Evolutionary conservation across 92 coral and sea anemone genomes (phyloP).

Genomic region (Porites rus): DNA sequence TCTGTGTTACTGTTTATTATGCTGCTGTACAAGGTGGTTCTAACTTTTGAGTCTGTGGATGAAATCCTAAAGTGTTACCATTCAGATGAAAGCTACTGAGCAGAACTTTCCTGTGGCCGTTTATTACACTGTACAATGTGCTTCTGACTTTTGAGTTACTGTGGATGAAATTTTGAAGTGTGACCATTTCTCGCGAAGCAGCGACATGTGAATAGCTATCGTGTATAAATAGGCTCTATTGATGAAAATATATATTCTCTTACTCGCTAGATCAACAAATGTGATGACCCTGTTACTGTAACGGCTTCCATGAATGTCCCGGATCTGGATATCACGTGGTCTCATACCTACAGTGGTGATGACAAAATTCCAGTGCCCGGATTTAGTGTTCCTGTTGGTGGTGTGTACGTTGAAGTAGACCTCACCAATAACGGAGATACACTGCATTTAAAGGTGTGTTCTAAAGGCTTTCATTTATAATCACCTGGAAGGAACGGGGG

Average conservation of each 20-base stretch:
- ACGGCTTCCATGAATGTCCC: conserved; percentile 71
- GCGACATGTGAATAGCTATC: not conserved
- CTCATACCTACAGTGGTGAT: conserved; percentile 61
- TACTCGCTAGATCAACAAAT: conserved; percentile 55
- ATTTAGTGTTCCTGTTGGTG: conserved; percentile 40
- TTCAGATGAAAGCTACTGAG: too few species aligned
- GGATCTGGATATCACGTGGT: conserved; percentile 70
- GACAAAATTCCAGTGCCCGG: conserved; percentile 69
- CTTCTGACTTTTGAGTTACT: too few species aligned
- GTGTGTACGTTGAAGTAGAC: conserved; percentile 60
- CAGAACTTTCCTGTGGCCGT: too few species aligned
- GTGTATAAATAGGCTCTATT: not conserved
- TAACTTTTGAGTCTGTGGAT: not conserved
- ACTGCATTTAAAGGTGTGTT: conserved; percentile 47
- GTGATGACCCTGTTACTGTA: conserved; percentile 72
- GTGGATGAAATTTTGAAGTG: too few species aligned
- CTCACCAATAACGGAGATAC: conserved; percentile 29
- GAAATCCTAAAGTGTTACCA: too few species aligned
- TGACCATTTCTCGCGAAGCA: not conserved
- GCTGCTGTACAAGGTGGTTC: not conserved
- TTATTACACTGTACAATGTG: too few species aligned
- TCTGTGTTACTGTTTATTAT: too few species aligned
- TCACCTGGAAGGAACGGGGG: too few species aligned
- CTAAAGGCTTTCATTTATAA: not conserved
- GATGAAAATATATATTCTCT: not conserved